Evolutionary conservation across 1,140 invertebrate species (phyloP).

Genomic region (Lepidurus arcticus): DNA sequence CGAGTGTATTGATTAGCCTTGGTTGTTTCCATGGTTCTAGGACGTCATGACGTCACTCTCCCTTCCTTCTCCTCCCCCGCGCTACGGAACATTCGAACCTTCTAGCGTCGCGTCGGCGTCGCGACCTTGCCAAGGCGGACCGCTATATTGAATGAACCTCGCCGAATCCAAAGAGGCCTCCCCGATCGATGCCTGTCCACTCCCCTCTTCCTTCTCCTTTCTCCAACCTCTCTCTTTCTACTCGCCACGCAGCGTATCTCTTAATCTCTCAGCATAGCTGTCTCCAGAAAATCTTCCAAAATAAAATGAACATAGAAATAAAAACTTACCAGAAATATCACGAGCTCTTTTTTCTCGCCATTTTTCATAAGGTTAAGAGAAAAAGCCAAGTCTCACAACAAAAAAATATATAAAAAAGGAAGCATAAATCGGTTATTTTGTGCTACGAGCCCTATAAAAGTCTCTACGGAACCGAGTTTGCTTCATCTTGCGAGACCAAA

Average conservation of each 20-base stretch:
- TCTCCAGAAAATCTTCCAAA: too few relatives aligned
- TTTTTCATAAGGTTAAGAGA: not conserved
- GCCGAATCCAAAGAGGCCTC: not conserved
- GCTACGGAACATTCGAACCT: not conserved
- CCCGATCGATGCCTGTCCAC: not conserved
- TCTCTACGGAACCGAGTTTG: not conserved
- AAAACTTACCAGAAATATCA: too few relatives aligned
- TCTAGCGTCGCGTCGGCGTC: not conserved
- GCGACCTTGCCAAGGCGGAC: conserved; percentile 9
- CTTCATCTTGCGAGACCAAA: not conserved
- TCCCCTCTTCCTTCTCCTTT: not conserved
- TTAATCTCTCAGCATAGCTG: too few relatives aligned
- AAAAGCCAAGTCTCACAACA: not conserved
- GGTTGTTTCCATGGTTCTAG: not conserved
- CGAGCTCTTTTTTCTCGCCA: not conserved
- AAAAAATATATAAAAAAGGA: not conserved
- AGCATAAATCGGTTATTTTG: conserved; percentile 6
- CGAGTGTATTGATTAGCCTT: conserved; percentile 10
- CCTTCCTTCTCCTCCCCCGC: not conserved
- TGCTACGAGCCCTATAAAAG: not conserved
- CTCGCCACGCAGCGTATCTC: not conserved
- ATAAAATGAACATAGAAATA: too few relatives aligned
- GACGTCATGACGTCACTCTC: not conserved
- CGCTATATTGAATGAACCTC: not conserved
- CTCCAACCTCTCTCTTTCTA: not conserved